Conservation (phyloP, 2,888 invertebrate species). For the Rugalucina vietnamica region DNA sequence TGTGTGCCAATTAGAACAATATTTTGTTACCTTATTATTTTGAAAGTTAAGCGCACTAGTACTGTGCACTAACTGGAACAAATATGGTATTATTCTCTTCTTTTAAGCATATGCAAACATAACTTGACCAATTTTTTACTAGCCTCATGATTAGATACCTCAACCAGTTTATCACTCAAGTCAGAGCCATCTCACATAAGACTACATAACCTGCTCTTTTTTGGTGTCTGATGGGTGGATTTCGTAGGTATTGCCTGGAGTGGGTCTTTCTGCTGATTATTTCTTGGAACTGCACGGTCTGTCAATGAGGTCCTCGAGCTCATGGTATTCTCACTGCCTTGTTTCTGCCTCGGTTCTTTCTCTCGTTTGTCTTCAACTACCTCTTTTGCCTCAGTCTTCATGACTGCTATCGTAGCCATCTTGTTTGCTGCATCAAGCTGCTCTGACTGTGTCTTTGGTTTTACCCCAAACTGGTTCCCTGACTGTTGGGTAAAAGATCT, state of each 20-base stretch:
- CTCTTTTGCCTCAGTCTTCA: not conserved
- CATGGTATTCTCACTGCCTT: not conserved
- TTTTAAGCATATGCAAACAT: too few relatives aligned
- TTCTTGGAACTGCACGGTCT: not conserved
- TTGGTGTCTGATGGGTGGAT: too few relatives aligned
- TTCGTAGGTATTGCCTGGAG: not conserved
- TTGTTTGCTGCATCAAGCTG: not conserved
- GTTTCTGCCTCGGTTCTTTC: not conserved
- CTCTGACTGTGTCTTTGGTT: not conserved
- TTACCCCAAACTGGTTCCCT: not conserved
- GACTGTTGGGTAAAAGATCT: not conserved
- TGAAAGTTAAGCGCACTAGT: too few relatives aligned
- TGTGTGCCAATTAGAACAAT: too few relatives aligned
- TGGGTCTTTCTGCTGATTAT: not conserved
- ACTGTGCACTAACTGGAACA: too few relatives aligned
- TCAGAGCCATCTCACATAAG: too few relatives aligned
- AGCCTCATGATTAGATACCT: too few relatives aligned
- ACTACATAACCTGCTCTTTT: too few relatives aligned
- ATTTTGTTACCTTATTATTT: too few relatives aligned
- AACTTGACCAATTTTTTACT: too few relatives aligned
- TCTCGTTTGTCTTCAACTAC: not conserved
- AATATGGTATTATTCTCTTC: too few relatives aligned
- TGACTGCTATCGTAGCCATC: not conserved
- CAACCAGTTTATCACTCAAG: too few relatives aligned
- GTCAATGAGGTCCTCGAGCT: not conserved